phyloP scores from a whole-genome alignment of 1,140 invertebrate genomes.

The Spodoptera frugiperda region DNA sequence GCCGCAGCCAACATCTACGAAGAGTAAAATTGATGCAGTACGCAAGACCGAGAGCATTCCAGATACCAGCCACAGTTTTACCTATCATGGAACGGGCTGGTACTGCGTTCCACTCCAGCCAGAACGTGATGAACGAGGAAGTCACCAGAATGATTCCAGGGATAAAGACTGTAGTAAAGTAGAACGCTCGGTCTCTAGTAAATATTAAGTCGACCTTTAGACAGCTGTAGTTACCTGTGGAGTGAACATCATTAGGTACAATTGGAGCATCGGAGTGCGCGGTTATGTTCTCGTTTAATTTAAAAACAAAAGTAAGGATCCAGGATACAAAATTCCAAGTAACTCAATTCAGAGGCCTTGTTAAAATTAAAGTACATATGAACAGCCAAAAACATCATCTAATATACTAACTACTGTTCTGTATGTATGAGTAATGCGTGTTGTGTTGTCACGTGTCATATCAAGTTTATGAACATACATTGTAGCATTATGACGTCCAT shows the following conservation, averaged over 20 bases:
- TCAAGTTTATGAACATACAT: conserved; percentile 52
- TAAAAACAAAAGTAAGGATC: conserved; percentile 52
- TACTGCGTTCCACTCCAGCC: conserved; percentile 97
- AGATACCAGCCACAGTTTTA: conserved; percentile 85
- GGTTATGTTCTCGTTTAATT: conserved; percentile 33
- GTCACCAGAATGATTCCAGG: conserved; percentile 96
- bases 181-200: conserved; percentile 93
- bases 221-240: conserved; percentile 95
- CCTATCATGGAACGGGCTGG: conserved; percentile 95
- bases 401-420: conserved; percentile 71
- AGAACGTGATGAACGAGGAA: conserved; percentile 96
- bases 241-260: conserved; percentile 76
- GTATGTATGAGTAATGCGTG: conserved; percentile 84
- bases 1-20: conserved; percentile 76
- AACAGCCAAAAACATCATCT: conserved; percentile 63
- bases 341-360: conserved; percentile 86
- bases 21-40: conserved; percentile 67
- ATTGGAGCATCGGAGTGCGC: conserved; percentile 56
- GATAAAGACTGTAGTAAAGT: conserved; percentile 97
- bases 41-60: conserved; percentile 79
- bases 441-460: conserved; percentile 64
- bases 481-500: conserved; percentile 47
- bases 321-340: conserved; percentile 78
- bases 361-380: conserved; percentile 60
- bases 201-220: conserved; percentile 94